Evolutionary conservation across 2,113 vertebrate species (phyloP), one percentile per base, ranked within the genome.

Genomic region (Cryptotis parvus): DNA sequence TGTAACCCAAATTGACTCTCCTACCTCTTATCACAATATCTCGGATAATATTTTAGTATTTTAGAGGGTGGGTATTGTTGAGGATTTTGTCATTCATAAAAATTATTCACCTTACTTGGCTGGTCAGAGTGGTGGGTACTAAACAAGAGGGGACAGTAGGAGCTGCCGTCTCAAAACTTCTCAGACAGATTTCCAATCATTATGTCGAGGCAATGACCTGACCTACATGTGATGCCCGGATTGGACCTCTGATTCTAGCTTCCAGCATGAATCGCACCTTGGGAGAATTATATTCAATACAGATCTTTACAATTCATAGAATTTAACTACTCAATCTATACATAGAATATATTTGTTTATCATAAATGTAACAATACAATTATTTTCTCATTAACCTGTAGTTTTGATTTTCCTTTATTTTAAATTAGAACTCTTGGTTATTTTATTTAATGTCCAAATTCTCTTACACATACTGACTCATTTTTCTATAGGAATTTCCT

Each of bases 261-360:
- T 93, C 41, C 4, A 27, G 26, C 55, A 52, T 43, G 3, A 86
- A 76, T 88, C 41, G 0, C 5, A 86, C 3, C 41, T 39, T 83
- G 18, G 4, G 49, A 86, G 84, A 87, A 16, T 88, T 90, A 27
- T 33, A 88, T 9, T 1, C 18, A n/a, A 24, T 43, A 27, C 72
- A 22, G 75, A 12, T 76, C 22, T 83, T 18, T 69, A n/a, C 58
- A 26, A 27, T 27, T 77, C 58, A 75, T 6, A 75, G 52, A 18
- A 63, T 45, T 91, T 84, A 75, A 16, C 5, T 63, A 27, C 6
- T 93, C 26, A 65, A 93, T 29, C 22, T 90, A 55, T 61, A 82
- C 1, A 82, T 1, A 68, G 4, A 83, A 82, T 78, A 4, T 15
- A 16, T 89, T 82, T 66, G 29, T 45, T 77, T 31, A 92, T 7